phyloP scores from a whole-genome alignment of 1,140 invertebrate species.

The Nomia melanderi region DNA sequence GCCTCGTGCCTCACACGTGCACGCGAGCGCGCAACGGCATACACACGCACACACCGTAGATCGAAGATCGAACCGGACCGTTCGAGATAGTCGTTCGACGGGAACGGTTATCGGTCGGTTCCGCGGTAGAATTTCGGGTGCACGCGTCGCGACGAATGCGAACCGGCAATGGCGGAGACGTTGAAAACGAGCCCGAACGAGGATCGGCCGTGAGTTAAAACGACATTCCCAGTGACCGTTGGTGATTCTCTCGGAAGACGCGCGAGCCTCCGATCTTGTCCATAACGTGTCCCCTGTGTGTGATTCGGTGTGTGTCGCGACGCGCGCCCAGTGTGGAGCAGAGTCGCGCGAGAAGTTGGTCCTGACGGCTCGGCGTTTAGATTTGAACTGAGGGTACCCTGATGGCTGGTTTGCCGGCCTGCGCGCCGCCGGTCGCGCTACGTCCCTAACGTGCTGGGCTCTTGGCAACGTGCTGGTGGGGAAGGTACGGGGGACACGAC shows the following conservation, averaged over 20 bases:
- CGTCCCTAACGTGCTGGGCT: constrained; percentile 27
- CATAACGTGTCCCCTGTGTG: not conserved
- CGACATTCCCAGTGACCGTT: not conserved
- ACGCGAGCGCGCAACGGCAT: too few species aligned
- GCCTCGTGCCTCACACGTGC: not conserved
- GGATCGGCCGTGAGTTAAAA: not conserved
- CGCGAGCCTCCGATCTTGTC: constrained; percentile 2
- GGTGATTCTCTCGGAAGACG: not conserved
- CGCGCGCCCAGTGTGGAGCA: constrained; percentile 48
- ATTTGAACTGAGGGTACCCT: constrained; percentile 40
- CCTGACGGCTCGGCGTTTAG: constrained; percentile 37
- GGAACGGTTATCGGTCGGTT: constrained; percentile 20
- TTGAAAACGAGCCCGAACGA: not conserved
- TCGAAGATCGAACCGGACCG: not conserved
- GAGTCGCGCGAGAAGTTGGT: not conserved
- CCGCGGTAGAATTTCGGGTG: constrained; percentile 29
- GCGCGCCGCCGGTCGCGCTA: not conserved
- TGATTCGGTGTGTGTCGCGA: constrained; percentile 24
- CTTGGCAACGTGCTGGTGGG: constrained; percentile 26
- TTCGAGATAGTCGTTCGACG: not conserved
- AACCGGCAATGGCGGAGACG: not conserved
- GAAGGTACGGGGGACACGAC: constrained; percentile 20
- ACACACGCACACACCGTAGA: not conserved
- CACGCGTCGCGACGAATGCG: constrained; percentile 45
- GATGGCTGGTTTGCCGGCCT: constrained; percentile 4